A percentile compares a stretch with the other conserved stretches of the same genome.
Evolutionary conservation across 2,113 vertebrate species (phyloP).

Genomic region (Collichthys lucidus): DNA sequence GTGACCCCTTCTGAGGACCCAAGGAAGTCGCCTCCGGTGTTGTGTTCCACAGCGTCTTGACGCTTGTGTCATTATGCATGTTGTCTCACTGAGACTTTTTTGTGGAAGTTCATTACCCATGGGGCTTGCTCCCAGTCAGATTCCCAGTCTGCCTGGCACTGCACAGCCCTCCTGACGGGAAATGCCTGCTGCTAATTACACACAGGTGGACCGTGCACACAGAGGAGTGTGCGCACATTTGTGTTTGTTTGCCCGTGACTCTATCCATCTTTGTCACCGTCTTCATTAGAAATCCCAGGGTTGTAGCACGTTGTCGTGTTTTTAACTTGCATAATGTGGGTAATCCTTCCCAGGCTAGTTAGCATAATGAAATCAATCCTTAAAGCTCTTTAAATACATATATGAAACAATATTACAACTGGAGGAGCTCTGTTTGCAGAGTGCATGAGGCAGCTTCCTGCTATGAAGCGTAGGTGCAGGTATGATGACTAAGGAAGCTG

Average conservation of each 20-base stretch:
- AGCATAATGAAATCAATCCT: slow-evolving; percentile 24
- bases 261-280: slow-evolving; percentile 44
- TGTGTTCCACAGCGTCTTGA: slow-evolving; percentile 15
- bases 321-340: slow-evolving; percentile 19
- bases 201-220: slow-evolving; percentile 72
- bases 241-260: slow-evolving; percentile 61
- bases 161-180: slow-evolving; percentile 74
- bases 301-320: not conserved
- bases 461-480: not conserved
- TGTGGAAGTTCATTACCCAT: slow-evolving; percentile 51
- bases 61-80: not conserved
- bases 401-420: slow-evolving; percentile 10
- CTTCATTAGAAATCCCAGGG: slow-evolving; percentile 4
- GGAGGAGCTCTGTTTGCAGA: slow-evolving; percentile 10
- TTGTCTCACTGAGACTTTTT: slow-evolving; percentile 46
- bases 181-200: slow-evolving; percentile 81
- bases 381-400: not conserved
- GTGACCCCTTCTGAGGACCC: not conserved
- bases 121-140: slow-evolving; percentile 46
- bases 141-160: slow-evolving; percentile 77
- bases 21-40: not conserved
- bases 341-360: slow-evolving; percentile 11
- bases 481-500: slow-evolving; percentile 7
- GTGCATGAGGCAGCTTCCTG: slow-evolving; percentile 29
- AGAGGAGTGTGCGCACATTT: slow-evolving; percentile 44